Evolutionary conservation across 2,888 invertebrate species (phyloP), one percentile per base, ranked within the genome.

Genomic region (Hirtodrosophila trivittata): DNA sequence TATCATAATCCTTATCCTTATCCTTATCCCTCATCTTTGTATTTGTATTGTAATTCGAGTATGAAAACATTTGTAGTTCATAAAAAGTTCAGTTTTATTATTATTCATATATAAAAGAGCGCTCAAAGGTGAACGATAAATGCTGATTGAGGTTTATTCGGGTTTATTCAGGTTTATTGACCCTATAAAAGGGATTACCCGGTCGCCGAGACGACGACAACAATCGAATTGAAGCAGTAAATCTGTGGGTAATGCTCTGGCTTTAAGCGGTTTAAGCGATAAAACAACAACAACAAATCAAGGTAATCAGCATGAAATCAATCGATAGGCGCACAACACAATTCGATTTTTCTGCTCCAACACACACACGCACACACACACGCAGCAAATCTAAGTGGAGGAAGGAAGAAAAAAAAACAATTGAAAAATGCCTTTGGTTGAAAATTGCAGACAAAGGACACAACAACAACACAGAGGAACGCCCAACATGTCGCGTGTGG

Each of bases 391-490:
- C 16, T 28, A 26, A 13, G 9, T 6, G 13, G 60, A 58, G 64
- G 30, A 32, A 28, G 16, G 14, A 32, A 47, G 33, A 35, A 38
- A 60, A 60, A 70, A 71, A 43, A 60, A 76, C 80, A 86, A 84
- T 86, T 86, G 81, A 76, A 81, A 81, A 82, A 86, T 86, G 84
- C 86, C 85, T 86, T 86, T 86, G 85, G 77, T 68, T 50, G 64
- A 39, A 67, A 68, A 69, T 51, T 51, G 73, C 78, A 85, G 76
- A 78, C 75, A 86, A 75, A 84, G 77, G 69, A 84, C 71, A 76
- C 42, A 43, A 14, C 56, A 59, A n/a, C 38, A 46, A 16, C 39
- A 60, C 43, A 37, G 2, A 5, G 9, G 37, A 42, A 26, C 43
- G 14, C 39, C 25, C 13, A 14, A 10, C 38, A 57, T 55, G 63